Evolutionary conservation across 2,888 invertebrate species (phyloP), one percentile per base, ranked within the genome.

Genomic region (Phaonia tiefii): DNA sequence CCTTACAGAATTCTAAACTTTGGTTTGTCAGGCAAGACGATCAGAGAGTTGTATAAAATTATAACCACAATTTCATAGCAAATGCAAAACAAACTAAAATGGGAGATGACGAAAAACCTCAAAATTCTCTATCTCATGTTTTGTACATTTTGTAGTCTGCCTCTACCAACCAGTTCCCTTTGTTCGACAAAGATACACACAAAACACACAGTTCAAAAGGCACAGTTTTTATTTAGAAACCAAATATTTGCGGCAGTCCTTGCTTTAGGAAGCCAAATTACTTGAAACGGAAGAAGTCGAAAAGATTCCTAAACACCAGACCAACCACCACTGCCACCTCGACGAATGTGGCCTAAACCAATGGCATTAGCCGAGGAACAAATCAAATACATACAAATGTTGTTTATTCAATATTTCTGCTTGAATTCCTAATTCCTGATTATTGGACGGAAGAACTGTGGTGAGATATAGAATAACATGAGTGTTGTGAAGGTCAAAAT

Each of bases 161-260:
- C 54, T n/a, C n/a, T n/a, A n/a, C n/a, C n/a, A n/a, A n/a, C n/a
- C 31, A 3, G 31, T 31, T 3, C 31, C 31, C 3, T 31, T 31
- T 31, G 31, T 31, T 31, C 8, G 3, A 10, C 8, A 10, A 13
- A 25, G 54, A 11, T 13, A 10, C 44, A 13, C 3, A 1, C 20
- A 69, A 17, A 42, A 54, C 1, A n/a, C 63, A 13, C 1, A 22
- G 15, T 42, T 39, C 54, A 72, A 75, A 78, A 22, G 51, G 63
- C 39, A 81, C 78, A 81, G 75, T 81, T 81, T 78, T 81, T 42
- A 74, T 74, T 80, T 71, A 10, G 37, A 71, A 77, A 78, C 75
- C 81, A 73, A 78, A 78, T 77, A 78, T 78, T 81, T 81, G 81
- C 72, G 78, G 81, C 65, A 75, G 72, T 75, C 81, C 78, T 25